Base-by-base conservation (phyloP, 2,113 vertebrate species). In the Melospiza melodia region DNA sequence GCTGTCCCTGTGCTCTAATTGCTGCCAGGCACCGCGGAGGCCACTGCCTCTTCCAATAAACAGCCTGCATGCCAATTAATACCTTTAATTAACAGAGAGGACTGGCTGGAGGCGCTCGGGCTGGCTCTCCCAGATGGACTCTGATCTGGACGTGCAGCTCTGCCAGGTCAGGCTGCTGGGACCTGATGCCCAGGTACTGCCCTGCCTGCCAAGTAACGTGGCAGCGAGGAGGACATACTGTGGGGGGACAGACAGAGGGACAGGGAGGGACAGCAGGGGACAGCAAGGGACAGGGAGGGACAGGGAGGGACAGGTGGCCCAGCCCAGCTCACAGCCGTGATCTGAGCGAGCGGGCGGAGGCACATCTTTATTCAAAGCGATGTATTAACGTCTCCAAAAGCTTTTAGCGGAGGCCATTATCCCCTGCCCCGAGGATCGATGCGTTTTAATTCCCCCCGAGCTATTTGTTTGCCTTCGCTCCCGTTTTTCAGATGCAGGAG, bases 401-500 rank as follows among this genome's bases (percentile, higher is more conserved):
- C 98, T 97, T 98, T 98, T 96, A 97, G 95, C 65, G 22, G 94
- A 95, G 93, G 84, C 97, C 96, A 66, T 96, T 95, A 91, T 94
- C 97, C 95, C 96, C 96, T 69, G 58, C 89, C 95, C 90, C 6
- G 93, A 90, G 97, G 97, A 98, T 98, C 98, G 72, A 98, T 98
- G 98, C 87, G 52, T 96, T 98, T 97, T 98, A 98, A 98, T 98
- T 98, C 97, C 93, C 97, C 94, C 87, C 10, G 58, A 98, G 98
- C 97, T 97, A 93, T 97, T 97, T 97, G 97, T 97, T 97, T 97
- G 97, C 94, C 90, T 97, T 93, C 65, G 58, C 93, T 95, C 69
- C 33, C 79, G 95, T 87, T 96, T 95, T 96, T 92, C 83, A 78
- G 95, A 78, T 9, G 72, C 91, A 5, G 58, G 55, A 97, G 94